Evolutionary conservation across 2,113 vertebrate species (phyloP).

Genomic region (Nasalis larvatus): DNA sequence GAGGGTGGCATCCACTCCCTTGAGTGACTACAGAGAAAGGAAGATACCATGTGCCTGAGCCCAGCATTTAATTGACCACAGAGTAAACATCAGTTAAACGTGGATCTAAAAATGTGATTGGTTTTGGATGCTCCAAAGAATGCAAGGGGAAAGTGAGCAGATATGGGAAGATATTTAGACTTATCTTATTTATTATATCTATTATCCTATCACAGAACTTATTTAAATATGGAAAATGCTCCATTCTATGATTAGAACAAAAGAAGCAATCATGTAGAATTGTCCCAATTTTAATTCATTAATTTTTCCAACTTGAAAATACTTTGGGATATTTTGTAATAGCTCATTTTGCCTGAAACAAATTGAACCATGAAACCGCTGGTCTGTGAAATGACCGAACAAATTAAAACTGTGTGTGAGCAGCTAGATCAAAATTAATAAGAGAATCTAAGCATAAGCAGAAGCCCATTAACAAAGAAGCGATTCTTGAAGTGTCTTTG

Average conservation of each 20-base stretch:
- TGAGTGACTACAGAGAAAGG: rapidly evolving
- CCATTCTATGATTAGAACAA: neutral
- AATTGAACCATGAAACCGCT: slow-evolving; percentile 50
- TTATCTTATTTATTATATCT: neutral
- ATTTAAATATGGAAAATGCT: neutral
- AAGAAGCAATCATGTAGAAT: neutral
- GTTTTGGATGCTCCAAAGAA: neutral
- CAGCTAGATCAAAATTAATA: neutral
- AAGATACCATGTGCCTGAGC: neutral
- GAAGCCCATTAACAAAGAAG: neutral
- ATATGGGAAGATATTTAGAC: neutral
- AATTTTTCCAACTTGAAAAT: slow-evolving; percentile 44
- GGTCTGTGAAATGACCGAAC: slow-evolving; percentile 54
- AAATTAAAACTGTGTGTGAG: slow-evolving; percentile 54
- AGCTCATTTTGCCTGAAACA: slow-evolving; percentile 42
- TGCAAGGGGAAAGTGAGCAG: neutral
- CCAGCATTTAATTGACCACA: neutral
- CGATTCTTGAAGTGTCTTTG: neutral
- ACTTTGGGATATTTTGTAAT: neutral
- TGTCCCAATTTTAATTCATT: neutral
- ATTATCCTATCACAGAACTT: neutral
- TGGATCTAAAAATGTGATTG: neutral
- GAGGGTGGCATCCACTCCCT: neutral
- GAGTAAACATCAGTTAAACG: too few species aligned
- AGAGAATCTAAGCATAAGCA: neutral